These are phyloP conservation scores for Probosciger aterrimus DNA, from an alignment of 2,113 vertebrate species.

Conservation along the genomic window DNA sequence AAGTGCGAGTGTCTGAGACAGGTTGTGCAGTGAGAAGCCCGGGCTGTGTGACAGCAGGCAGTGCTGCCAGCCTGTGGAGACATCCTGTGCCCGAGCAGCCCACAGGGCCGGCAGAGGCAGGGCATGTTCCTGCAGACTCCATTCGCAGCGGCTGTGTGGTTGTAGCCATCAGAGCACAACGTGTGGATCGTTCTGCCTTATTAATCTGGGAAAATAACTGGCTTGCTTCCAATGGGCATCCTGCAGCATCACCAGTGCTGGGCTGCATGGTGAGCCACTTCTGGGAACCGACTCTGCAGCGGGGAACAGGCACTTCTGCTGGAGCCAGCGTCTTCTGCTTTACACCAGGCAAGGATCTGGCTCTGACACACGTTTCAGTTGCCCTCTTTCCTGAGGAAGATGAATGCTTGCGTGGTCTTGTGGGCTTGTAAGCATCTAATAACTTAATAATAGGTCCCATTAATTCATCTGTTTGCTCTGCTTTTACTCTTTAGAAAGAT, in stretches of 20 bases:
- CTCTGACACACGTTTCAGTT: background rate
- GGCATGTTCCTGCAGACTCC: background rate
- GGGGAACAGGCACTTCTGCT: background rate
- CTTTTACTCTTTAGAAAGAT: constrained; percentile 14
- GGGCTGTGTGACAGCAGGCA: background rate
- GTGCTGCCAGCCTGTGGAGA: background rate
- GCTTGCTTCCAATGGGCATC: background rate
- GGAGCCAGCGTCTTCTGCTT: background rate
- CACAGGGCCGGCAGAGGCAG: background rate
- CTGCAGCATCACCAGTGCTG: background rate
- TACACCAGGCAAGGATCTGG: background rate
- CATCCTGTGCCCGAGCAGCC: background rate
- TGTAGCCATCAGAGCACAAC: background rate
- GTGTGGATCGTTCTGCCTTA: background rate
- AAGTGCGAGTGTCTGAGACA: background rate
- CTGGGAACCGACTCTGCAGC: background rate
- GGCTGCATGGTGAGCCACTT: background rate
- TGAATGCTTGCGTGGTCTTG: background rate
- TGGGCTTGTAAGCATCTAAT: background rate
- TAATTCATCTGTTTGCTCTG: constrained; percentile 22
- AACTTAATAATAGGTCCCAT: constrained; percentile 26
- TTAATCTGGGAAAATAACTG: background rate
- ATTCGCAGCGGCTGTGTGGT: background rate
- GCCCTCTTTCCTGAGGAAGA: background rate
- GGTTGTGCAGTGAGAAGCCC: background rate